Evolutionary conservation across 92 coral and sea anemone species (phyloP).

Genomic region (Heteractis magnifica): DNA sequence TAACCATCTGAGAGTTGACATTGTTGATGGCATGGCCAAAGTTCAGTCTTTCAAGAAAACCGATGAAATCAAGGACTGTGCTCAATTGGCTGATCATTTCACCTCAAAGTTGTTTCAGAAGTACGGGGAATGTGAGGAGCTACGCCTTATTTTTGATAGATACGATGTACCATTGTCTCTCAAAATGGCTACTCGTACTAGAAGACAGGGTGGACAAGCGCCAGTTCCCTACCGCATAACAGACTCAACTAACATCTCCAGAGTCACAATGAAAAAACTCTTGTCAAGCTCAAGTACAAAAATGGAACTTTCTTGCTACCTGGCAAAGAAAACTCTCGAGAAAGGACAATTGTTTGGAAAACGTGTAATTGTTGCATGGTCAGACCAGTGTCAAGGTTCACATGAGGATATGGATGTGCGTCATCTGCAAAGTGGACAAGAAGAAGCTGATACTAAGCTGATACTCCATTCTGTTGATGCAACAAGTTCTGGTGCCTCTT

Average conservation of each 20-base stretch:
- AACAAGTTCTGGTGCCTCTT: slow-evolving; percentile 11
- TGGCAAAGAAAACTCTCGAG: slow-evolving; percentile 33
- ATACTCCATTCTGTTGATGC: slow-evolving; percentile 39
- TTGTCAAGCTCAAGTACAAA: slow-evolving; percentile 24
- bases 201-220: slow-evolving; percentile 20
- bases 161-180: slow-evolving; percentile 33
- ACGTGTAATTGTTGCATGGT: slow-evolving; percentile 31
- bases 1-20: slow-evolving; percentile 13
- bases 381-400: slow-evolving; percentile 5
- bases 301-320: slow-evolving; percentile 25
- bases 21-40: slow-evolving; percentile 39
- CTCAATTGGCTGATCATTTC: slow-evolving; percentile 26
- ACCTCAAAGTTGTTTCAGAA: slow-evolving; percentile 1
- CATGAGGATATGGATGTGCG: slow-evolving; percentile 2
- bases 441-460: slow-evolving; percentile 34
- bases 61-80: slow-evolving; percentile 7
- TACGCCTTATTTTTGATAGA: slow-evolving; percentile 20
- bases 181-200: slow-evolving; percentile 16
- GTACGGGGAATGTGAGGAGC: slow-evolving; percentile 17
- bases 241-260: slow-evolving; percentile 32
- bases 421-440: slow-evolving; percentile 36
- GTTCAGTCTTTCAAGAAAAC: slow-evolving; percentile 34
- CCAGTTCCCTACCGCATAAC: slow-evolving; percentile 26
- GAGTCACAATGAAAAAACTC: slow-evolving; percentile 41
- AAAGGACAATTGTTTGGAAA: slow-evolving; percentile 13